Percentiles rank a stretch among this genome's conserved stretches.
Conservation (phyloP, 1,140 invertebrate genomes). For the Agrypnia vestita region DNA sequence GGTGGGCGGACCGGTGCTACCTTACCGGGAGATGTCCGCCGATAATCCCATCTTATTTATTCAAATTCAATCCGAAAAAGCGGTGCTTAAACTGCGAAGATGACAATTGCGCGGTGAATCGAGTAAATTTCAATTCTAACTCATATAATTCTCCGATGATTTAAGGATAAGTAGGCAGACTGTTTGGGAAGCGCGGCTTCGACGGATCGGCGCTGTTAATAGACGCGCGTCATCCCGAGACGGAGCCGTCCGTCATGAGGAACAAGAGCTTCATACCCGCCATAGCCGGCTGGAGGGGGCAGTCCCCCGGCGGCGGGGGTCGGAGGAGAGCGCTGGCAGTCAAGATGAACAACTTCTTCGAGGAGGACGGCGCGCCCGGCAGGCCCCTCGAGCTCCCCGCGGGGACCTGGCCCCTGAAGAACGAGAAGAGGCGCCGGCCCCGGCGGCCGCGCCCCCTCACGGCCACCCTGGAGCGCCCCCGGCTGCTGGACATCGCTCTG, state of each 20-base stretch:
- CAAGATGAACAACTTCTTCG: conserved; percentile 60
- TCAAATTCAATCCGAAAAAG: no score
- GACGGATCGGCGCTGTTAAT: not conserved
- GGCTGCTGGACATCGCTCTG: conserved; percentile 73
- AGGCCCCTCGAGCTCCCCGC: not conserved
- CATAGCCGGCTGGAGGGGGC: conserved; percentile 16
- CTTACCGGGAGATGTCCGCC: not conserved
- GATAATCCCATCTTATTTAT: no score
- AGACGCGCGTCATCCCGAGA: conserved; percentile 3
- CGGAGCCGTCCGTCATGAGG: conserved; percentile 39
- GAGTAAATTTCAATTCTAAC: no score
- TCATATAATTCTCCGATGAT: not conserved
- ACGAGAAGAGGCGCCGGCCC: conserved; percentile 62
- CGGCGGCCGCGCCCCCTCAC: conserved; percentile 71
- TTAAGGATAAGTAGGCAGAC: not conserved
- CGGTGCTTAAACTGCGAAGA: no score
- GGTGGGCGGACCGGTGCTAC: not conserved
- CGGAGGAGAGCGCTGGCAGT: conserved; percentile 48
- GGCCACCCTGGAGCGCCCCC: conserved; percentile 75
- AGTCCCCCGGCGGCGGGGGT: conserved; percentile 29
- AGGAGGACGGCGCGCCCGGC: conserved; percentile 53
- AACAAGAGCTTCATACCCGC: conserved; percentile 44
- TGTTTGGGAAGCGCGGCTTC: not conserved
- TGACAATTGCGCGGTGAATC: no score
- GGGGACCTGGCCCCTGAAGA: conserved; percentile 68